These are phyloP conservation scores for Penelope pileata DNA, from an alignment of 2,113 vertebrate genomes.

Conservation along the genomic window DNA sequence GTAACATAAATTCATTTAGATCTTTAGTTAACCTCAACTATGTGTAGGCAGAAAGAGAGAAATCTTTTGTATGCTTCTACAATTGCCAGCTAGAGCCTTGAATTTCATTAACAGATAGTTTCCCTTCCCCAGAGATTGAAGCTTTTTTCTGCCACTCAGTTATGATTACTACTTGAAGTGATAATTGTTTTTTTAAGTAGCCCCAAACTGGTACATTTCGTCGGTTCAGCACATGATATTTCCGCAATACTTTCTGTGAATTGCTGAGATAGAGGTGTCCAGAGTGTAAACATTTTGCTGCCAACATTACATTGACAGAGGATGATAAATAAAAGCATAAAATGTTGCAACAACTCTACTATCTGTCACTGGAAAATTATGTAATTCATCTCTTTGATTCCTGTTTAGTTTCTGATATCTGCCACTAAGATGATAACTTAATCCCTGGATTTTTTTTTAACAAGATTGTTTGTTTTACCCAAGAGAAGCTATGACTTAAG, in stretches of 20 bases:
- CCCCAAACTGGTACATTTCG: background rate
- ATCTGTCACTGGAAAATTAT: background rate
- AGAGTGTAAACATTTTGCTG: background rate
- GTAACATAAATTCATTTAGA: background rate
- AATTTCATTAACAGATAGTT: background rate
- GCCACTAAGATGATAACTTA: background rate
- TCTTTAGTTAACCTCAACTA: background rate
- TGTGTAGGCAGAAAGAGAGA: background rate
- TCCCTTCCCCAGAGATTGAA: background rate
- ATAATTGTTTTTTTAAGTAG: background rate
- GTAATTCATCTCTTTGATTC: background rate
- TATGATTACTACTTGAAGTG: background rate
- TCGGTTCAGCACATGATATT: background rate
- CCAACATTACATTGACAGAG: background rate
- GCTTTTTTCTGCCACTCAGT: background rate
- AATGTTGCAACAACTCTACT: background rate
- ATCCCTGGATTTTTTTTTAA: background rate
- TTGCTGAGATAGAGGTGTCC: background rate
- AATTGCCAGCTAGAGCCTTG: background rate
- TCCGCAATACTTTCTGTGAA: background rate
- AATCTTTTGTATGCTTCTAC: background rate
- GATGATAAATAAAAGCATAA: background rate
- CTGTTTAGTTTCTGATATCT: background rate
- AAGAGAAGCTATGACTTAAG: background rate
- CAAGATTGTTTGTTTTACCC: background rate